Conservation (phyloP, 2,888 invertebrate genomes). For the Lasioglossum morio region DNA sequence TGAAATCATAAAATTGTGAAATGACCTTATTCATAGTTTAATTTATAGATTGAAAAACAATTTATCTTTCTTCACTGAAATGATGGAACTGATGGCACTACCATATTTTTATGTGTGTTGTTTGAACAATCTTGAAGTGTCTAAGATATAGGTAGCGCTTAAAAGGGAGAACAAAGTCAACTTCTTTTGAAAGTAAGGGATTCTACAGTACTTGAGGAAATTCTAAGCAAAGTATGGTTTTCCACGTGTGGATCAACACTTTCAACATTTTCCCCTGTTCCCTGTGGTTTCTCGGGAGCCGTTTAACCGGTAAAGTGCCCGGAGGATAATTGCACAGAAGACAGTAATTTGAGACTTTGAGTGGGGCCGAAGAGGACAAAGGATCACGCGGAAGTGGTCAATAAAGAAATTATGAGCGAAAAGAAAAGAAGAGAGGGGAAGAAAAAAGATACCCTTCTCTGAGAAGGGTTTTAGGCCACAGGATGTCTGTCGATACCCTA, state of each 20-base stretch:
- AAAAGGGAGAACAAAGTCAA: not conserved
- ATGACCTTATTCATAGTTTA: not conserved
- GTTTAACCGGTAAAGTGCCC: slow-evolving; percentile 79
- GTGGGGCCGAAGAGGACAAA: slow-evolving; percentile 42
- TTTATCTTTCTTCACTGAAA: not conserved
- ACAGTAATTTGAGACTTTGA: slow-evolving; percentile 49
- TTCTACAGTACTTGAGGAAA: not conserved
- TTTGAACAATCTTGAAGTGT: not conserved
- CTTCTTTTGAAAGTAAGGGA: not conserved
- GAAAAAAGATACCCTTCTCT: slow-evolving; percentile 23
- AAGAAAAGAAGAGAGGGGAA: slow-evolving; percentile 7
- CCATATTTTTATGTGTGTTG: not conserved
- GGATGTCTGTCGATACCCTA: slow-evolving; percentile 23
- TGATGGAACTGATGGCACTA: not conserved
- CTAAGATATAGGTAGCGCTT: not conserved
- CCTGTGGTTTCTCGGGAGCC: slow-evolving; percentile 47
- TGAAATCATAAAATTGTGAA: not conserved
- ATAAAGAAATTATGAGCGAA: slow-evolving; percentile 56
- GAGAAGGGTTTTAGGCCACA: slow-evolving; percentile 48
- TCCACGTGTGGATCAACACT: not conserved
- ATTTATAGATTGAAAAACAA: not conserved
- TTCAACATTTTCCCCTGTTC: slow-evolving; percentile 36
- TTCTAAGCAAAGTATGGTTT: not conserved
- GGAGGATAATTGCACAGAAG: slow-evolving; percentile 79
- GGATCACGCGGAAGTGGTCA: slow-evolving; percentile 54